Conservation (phyloP, 2,113 vertebrate genomes). For the Phrynosoma platyrhinos region DNA sequence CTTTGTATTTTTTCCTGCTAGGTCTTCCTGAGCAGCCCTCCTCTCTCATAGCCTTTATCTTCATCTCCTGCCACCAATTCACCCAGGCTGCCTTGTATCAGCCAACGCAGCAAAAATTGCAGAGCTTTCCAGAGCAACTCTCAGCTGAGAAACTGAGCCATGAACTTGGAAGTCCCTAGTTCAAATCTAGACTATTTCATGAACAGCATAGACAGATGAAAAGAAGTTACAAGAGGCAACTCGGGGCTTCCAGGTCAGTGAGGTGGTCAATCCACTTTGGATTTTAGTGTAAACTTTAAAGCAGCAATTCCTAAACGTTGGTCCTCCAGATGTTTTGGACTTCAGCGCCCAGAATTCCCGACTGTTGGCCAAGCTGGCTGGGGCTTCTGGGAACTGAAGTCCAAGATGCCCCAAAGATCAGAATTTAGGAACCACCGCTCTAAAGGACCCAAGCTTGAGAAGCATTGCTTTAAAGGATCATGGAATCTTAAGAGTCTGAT, state of each 20-base stretch:
- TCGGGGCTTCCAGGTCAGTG: too few species aligned
- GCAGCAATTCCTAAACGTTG: too few species aligned
- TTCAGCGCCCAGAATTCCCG: too few species aligned
- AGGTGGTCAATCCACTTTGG: neutral
- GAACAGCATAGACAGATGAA: neutral
- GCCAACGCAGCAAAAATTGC: constrained; percentile 25
- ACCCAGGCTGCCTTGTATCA: neutral
- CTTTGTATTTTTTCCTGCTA: constrained; percentile 49
- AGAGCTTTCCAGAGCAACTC: neutral
- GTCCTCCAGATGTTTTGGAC: too few species aligned
- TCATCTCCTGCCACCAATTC: constrained; percentile 53
- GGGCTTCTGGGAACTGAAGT: too few species aligned
- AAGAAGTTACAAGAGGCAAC: neutral
- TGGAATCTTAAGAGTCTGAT: too few species aligned
- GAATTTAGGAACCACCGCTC: too few species aligned
- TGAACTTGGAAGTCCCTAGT: neutral
- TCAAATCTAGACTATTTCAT: neutral
- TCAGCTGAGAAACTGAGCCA: neutral
- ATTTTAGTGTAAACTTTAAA: neutral
- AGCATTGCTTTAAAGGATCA: too few species aligned
- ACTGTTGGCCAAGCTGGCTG: too few species aligned
- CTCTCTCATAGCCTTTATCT: constrained; percentile 57
- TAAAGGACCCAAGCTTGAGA: too few species aligned
- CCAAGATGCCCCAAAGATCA: too few species aligned
- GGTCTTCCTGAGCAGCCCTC: constrained; percentile 53